Conservation (phyloP, 2,888 invertebrate species). For the Empis stercorea region DNA sequence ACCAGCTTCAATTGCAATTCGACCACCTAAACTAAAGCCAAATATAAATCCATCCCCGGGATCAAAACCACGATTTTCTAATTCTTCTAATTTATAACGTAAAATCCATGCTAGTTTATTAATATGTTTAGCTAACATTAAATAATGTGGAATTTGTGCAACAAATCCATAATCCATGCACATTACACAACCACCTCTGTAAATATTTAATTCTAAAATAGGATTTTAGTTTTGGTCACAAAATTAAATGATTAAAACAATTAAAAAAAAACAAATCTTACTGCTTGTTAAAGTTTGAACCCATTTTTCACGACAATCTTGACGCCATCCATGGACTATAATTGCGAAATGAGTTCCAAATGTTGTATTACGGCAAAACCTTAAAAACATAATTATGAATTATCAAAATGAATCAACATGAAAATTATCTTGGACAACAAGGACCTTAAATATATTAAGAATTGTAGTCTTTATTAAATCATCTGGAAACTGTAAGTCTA, state of each 20-base stretch:
- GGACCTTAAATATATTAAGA: too few species aligned
- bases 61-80: constrained; percentile 14
- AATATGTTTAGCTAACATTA: constrained; percentile 13
- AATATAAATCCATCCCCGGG: constrained; percentile 17
- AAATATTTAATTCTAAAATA: constrained; percentile 13
- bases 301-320: constrained; percentile 17
- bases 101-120: constrained; percentile 12
- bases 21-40: constrained; percentile 19
- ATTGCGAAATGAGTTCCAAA: constrained; percentile 14
- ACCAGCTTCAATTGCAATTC: constrained; percentile 18
- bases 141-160: constrained; percentile 15
- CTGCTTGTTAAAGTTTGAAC: constrained; percentile 13
- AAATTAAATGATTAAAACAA: too few species aligned
- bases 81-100: constrained; percentile 13
- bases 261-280: too few species aligned
- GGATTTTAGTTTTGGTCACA: too few species aligned
- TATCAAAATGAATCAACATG: too few species aligned
- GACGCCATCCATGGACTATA: constrained; percentile 20
- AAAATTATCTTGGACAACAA: too few species aligned
- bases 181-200: constrained; percentile 18
- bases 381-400: not conserved
- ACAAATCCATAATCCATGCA: constrained; percentile 19
- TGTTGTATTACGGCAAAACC: not conserved
- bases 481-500: too few species aligned
- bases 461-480: too few species aligned